phyloP scores from a whole-genome alignment of 2,113 vertebrate species.

The Rhea americana region DNA sequence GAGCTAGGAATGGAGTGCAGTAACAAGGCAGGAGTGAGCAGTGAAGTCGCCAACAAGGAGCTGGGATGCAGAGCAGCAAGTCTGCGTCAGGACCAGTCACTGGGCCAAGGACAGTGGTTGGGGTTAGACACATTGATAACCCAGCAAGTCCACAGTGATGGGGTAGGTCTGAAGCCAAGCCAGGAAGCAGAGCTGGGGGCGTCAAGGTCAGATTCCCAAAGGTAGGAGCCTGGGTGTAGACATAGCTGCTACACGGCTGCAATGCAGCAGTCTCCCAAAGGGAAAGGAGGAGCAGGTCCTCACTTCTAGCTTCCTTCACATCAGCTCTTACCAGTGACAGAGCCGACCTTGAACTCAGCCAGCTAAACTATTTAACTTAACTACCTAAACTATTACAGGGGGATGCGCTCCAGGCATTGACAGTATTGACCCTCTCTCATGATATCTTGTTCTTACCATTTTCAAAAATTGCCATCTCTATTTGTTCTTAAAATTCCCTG shows the following conservation, averaged over 20 bases:
- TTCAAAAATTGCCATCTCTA: not conserved
- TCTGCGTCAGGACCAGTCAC: too few relatives aligned
- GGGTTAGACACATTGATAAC: too few relatives aligned
- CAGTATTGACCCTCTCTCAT: not conserved
- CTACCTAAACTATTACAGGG: not conserved
- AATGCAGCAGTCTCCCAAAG: not conserved
- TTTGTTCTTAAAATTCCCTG: not conserved
- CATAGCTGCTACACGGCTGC: not conserved
- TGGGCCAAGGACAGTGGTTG: too few relatives aligned
- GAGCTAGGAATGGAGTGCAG: not conserved
- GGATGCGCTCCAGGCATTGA: not conserved
- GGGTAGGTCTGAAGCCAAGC: too few relatives aligned
- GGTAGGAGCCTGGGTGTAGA: not conserved
- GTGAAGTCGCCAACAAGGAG: too few relatives aligned
- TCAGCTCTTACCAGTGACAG: not conserved
- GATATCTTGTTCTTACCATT: not conserved
- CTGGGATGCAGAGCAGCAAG: too few relatives aligned
- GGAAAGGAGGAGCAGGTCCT: not conserved
- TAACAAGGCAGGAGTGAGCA: too few relatives aligned
- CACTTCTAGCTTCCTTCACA: not conserved
- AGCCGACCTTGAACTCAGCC: not conserved
- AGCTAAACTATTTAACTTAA: not conserved
- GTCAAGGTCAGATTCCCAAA: too few relatives aligned
- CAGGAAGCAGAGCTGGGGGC: too few relatives aligned
- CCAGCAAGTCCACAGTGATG: too few relatives aligned